Conservation (phyloP, 2,797 vertebrate genomes). For the Gallinago stenura region DNA sequence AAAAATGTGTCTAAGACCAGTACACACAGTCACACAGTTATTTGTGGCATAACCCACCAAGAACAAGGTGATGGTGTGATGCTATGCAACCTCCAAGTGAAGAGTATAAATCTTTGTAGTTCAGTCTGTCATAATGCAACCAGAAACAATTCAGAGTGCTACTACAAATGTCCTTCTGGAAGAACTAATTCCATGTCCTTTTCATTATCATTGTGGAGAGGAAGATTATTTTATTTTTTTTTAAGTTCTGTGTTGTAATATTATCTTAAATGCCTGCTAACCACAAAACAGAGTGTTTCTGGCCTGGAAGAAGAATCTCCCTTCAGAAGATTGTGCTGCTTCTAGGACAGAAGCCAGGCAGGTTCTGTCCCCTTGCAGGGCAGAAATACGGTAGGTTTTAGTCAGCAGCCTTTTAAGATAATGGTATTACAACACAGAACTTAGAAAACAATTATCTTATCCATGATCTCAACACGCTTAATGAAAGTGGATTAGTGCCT, state of each 20-base stretch:
- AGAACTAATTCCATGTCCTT: not conserved
- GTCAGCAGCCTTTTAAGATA: not conserved
- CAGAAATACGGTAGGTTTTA: not conserved
- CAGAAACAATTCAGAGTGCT: not conserved
- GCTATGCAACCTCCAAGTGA: not conserved
- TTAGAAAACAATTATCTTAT: not conserved
- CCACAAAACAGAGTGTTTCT: not conserved
- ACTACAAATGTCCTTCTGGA: not conserved
- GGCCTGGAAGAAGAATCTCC: not conserved
- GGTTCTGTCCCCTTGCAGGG: not conserved
- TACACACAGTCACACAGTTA: not conserved
- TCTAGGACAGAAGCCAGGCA: not conserved
- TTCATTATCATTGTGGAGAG: not conserved
- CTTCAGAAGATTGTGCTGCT: not conserved
- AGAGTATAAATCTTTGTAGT: not conserved
- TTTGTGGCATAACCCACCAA: not conserved
- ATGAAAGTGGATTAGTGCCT: not conserved
- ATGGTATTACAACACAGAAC: not conserved
- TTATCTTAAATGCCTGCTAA: not conserved
- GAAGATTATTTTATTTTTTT: not conserved
- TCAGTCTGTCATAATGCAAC: not conserved
- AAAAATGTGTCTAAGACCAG: not conserved
- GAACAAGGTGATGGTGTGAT: not conserved
- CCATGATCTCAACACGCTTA: not conserved
- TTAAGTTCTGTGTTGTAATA: not conserved